phyloP scores from a whole-genome alignment of 2,113 vertebrate species.

The Hydrolagus affinis region DNA sequence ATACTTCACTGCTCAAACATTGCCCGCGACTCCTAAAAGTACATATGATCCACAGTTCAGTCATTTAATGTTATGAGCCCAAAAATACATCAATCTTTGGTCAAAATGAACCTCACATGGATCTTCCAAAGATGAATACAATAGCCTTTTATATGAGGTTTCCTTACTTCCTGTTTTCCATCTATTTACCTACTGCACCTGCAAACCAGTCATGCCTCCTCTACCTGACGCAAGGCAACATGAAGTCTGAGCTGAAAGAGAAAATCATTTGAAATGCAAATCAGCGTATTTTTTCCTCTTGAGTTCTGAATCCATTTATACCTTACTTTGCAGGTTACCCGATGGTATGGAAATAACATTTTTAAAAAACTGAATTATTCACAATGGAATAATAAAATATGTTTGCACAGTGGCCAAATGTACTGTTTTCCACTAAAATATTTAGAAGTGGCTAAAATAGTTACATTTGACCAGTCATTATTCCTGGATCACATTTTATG shows the following conservation, averaged over 20 bases:
- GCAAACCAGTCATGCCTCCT: neutral
- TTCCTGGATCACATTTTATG: too few species aligned
- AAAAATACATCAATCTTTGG: too few species aligned
- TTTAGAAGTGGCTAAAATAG: too few species aligned
- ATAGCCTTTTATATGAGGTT: neutral
- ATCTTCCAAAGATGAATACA: too few species aligned
- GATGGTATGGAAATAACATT: neutral
- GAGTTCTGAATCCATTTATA: neutral
- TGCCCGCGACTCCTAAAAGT: too few species aligned
- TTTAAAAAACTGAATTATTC: neutral
- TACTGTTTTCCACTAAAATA: neutral
- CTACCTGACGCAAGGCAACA: neutral
- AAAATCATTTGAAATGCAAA: constrained; percentile 19
- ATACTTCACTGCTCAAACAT: neutral
- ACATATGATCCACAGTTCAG: too few species aligned
- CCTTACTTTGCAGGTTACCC: neutral
- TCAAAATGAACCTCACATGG: too few species aligned
- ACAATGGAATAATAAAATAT: neutral
- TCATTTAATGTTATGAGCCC: too few species aligned
- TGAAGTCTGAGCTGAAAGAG: neutral
- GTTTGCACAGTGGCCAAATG: neutral
- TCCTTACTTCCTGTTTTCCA: neutral
- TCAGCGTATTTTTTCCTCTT: neutral
- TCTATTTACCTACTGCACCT: neutral
- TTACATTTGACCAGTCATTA: too few species aligned